Evolutionary conservation across 2,888 invertebrate species (phyloP).

Genomic region (Drosophila rellima): DNA sequence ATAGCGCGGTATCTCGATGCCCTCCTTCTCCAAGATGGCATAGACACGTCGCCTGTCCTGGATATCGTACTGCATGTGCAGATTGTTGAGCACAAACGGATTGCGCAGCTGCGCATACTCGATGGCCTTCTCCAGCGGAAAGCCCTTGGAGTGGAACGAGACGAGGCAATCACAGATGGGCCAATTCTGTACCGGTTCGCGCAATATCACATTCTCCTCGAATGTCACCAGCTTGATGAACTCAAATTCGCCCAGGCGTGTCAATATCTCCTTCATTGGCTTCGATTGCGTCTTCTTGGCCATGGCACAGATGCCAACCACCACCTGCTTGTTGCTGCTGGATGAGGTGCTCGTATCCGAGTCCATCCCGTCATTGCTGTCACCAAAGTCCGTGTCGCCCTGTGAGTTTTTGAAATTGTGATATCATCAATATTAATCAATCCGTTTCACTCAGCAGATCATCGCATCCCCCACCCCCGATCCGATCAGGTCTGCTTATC

Average conservation of each 20-base stretch:
- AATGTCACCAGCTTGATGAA: slow-evolving; percentile 98
- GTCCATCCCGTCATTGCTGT: slow-evolving; percentile 87
- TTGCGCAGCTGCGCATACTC: slow-evolving; percentile 96
- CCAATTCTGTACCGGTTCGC: slow-evolving; percentile 99
- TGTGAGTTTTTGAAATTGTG: slow-evolving; percentile 72
- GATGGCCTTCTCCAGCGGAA: slow-evolving; percentile 99
- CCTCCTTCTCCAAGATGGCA: slow-evolving; percentile 95
- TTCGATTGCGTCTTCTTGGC: slow-evolving; percentile 99
- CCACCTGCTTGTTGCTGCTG: slow-evolving; percentile 93
- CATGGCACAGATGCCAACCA: slow-evolving; percentile 99
- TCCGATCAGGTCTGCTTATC: background rate
- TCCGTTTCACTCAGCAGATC: slow-evolving; percentile 4
- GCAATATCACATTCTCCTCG: slow-evolving; percentile 97
- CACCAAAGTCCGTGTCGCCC: slow-evolving; percentile 93
- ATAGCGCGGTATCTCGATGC: slow-evolving; percentile 98
- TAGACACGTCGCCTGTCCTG: slow-evolving; percentile 98
- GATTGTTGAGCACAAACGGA: slow-evolving; percentile 99
- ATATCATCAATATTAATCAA: background rate
- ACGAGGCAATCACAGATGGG: slow-evolving; percentile 98
- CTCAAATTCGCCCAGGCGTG: slow-evolving; percentile 97
- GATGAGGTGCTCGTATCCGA: slow-evolving; percentile 87
- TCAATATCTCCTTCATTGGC: slow-evolving; percentile 99
- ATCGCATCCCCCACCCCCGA: background rate
- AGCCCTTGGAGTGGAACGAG: slow-evolving; percentile 99
- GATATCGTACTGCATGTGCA: slow-evolving; percentile 99